phyloP scores from a whole-genome alignment of 2,797 vertebrate genomes.

The Oreonectes daqikongensis region DNA sequence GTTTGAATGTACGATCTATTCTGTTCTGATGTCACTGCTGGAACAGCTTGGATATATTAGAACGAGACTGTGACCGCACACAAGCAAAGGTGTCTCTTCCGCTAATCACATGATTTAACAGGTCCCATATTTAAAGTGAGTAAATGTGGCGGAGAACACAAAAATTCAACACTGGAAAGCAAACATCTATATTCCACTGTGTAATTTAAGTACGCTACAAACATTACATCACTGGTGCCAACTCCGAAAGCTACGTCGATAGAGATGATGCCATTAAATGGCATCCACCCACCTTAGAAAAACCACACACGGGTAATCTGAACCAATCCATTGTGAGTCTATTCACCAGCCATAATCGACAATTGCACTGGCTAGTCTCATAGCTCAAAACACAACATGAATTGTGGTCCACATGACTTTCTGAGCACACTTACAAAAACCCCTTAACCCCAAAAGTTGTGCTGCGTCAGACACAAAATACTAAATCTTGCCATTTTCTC shows the following conservation, averaged over 20 bases:
- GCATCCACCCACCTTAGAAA: background rate
- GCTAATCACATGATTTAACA: background rate
- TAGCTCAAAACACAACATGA: no score
- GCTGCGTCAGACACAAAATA: background rate
- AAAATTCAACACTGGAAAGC: background rate
- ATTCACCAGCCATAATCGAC: no score
- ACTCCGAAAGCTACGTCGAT: background rate
- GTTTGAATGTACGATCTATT: background rate
- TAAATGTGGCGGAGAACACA: slow-evolving; percentile 9
- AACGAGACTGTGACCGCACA: background rate
- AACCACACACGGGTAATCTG: background rate
- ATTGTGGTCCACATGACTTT: no score
- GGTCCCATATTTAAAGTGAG: background rate
- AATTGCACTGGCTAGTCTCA: background rate
- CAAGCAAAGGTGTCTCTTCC: background rate
- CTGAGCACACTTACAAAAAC: no score
- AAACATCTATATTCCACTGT: background rate
- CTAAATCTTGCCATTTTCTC: background rate
- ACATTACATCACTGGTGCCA: background rate
- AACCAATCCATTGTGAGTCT: background rate
- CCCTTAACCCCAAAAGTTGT: background rate
- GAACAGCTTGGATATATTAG: slow-evolving; percentile 1
- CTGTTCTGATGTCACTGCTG: slow-evolving; percentile 7
- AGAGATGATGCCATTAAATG: background rate
- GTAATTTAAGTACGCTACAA: background rate